Conservation (phyloP, 2,113 vertebrate genomes). For the Eonycteris spelaea region DNA sequence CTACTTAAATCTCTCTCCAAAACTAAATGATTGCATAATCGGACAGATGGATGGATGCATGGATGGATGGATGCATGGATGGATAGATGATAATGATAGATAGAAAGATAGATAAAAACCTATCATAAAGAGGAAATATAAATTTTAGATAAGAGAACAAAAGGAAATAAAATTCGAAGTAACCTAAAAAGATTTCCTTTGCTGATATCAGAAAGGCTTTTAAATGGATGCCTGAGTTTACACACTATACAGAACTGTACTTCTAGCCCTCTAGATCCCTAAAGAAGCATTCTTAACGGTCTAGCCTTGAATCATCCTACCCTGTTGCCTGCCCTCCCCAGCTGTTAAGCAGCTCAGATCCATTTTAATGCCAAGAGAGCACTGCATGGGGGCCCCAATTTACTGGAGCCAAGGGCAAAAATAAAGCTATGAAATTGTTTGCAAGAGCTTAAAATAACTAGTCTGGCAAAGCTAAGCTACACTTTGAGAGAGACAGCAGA, state of each 20-base stretch:
- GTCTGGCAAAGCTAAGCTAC: conserved; percentile 47
- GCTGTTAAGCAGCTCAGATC: neutral
- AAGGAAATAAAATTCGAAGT: conserved; percentile 4
- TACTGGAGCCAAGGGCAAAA: conserved; percentile 70
- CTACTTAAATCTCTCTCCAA: neutral
- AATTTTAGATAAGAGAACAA: conserved; percentile 1
- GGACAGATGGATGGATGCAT: neutral
- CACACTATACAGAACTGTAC: fast-evolving
- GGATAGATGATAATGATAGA: no score
- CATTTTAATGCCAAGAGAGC: conserved; percentile 57
- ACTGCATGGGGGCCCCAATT: conserved; percentile 41
- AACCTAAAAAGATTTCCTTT: neutral
- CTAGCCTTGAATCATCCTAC: neutral
- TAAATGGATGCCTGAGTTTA: neutral
- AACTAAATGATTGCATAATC: neutral
- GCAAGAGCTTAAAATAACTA: conserved; percentile 76
- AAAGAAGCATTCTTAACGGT: neutral
- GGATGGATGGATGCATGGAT: neutral
- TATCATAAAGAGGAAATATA: neutral
- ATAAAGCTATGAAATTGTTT: conserved; percentile 74
- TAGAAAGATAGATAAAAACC: neutral
- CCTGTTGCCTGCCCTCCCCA: neutral
- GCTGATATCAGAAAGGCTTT: neutral
- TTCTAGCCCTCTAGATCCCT: neutral
- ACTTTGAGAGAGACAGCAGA: conserved; percentile 64